Base-by-base conservation (phyloP, 2,113 vertebrate species). In the Plecotus auritus region DNA sequence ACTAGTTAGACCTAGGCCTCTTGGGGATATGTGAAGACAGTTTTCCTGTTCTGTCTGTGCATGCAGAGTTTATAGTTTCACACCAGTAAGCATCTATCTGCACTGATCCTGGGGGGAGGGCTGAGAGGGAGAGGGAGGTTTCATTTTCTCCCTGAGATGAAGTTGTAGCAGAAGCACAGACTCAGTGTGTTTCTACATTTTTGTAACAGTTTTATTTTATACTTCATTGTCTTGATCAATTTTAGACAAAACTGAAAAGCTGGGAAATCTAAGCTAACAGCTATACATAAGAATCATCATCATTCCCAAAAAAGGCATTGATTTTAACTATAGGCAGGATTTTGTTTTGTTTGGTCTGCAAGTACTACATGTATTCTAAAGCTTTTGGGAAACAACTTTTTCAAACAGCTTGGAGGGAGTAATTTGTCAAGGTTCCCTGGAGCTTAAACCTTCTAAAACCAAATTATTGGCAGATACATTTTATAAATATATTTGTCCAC, bases 401-500 rank as follows among this genome's bases (percentile, higher is more conserved):
- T 28, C 85, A 77, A 94, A 87, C 40, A 83, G 30, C 49, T 96
- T 88, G 61, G 61, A 91, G 35, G 59, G 23, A 90, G 80, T 80
- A 23, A 88, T 85, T 92, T 90, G 45, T 74, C n/a, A 64, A 83
- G 47, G n/a, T 11, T 92, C 64, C 84, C 18, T 35, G 28, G 76
- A 77, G 72, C 51, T 82, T 56, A 91, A 56, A 84, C 1, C 49
- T 93, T 93, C 56, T 86, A 70, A 93, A 94, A 92, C 93, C 22
- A 91, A 85, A 89, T 82, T 61, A 90, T 8, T 40, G 85, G 67
- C 40, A 95, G 82, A 47, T 51, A n/a, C 1, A 20, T 80, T 73
- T 74, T 77, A 89, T 93, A 94, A 94, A 89, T 93, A 32, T 59
- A 90, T 90, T 93, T 85, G 42, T 20, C 23, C 76, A 7, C 49